Base-by-base conservation (phyloP, 2,797 vertebrate species). In the Miichthys miiuy region DNA sequence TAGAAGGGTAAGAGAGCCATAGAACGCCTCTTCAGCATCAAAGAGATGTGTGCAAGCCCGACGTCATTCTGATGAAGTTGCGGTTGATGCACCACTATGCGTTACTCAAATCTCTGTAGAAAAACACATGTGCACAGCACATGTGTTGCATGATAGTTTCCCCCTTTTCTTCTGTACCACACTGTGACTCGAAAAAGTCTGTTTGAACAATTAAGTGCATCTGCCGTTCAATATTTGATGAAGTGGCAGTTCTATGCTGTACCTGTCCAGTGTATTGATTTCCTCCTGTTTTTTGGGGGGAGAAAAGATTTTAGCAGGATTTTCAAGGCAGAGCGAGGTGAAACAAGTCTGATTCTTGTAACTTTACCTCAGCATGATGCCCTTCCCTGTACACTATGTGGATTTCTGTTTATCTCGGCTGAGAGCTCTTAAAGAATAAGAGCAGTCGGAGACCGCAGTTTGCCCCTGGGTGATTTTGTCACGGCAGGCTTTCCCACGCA, bases 1-100 rank as follows among this genome's bases (percentile, higher is more conserved):
- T 99, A 5, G 98, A 99, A 92, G 98, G 98, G 98, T 99, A 93
- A 95, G 96, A 87, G 30, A 72, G 21, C 51, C 54, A 54, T 57
- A 20, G 71, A 61, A 51, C 58, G 44, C 14, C 56, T 61, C 16
- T 6, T 57, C 42, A 14, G 48, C 25, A 1, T 55, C 5, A 30
- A 17, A 23, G 21, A 16, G 20, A n/a, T 57, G 3, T 66, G 55
- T 75, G 30, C 21, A 25, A 16, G 23, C 52, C 41, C 13, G 1
- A 38, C 1, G 8, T 38, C 34, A 25, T 41, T 42, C 3, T 17
- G 7, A 6, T 16, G 2, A 54, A 47, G 20, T 18, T 46, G 5
- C 21, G 2, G 30, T 44, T 41, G 58, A 20, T 46, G 34, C 21
- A 48, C 17, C 16, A 51, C 21, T 27, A 4, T 52, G 25, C 63